Evolutionary conservation across 2,113 vertebrate species (phyloP).

Genomic region (Arizona elegans): DNA sequence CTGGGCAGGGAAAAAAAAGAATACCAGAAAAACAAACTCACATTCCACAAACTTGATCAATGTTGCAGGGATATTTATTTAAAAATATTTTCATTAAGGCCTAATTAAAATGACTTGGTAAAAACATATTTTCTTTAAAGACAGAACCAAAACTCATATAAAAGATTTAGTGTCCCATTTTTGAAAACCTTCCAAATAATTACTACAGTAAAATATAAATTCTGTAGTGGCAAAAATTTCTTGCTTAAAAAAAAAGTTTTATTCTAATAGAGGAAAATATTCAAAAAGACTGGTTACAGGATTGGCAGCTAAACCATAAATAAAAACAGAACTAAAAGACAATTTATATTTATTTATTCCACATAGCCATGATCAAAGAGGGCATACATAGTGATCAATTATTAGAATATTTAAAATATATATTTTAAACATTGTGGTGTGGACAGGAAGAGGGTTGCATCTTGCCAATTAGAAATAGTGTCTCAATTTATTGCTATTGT

Average conservation of each 20-base stretch:
- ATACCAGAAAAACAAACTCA: not conserved
- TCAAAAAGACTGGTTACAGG: not conserved
- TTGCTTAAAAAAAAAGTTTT: constrained; percentile 35
- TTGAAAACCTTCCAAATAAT: not conserved
- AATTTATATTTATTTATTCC: not conserved
- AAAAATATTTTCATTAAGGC: not conserved
- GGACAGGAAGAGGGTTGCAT: not conserved
- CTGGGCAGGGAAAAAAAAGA: constrained; percentile 57
- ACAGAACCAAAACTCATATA: not conserved
- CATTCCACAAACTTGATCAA: constrained; percentile 24
- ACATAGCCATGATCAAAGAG: constrained; percentile 31
- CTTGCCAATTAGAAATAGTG: not conserved
- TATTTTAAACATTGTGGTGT: not conserved
- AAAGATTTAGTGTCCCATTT: not conserved
- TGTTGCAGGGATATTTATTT: not conserved
- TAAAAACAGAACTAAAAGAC: not conserved
- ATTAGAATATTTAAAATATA: not conserved
- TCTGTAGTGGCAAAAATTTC: not conserved
- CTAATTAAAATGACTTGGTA: not conserved
- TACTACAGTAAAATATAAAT: constrained; percentile 21
- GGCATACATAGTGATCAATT: not conserved
- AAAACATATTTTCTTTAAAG: not conserved
- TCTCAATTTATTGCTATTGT: not conserved
- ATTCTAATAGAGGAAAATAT: not conserved
- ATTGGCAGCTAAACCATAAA: constrained; percentile 18